Evolutionary conservation across 2,113 vertebrate genomes (phyloP).

Genomic region (Desmodus rotundus): DNA sequence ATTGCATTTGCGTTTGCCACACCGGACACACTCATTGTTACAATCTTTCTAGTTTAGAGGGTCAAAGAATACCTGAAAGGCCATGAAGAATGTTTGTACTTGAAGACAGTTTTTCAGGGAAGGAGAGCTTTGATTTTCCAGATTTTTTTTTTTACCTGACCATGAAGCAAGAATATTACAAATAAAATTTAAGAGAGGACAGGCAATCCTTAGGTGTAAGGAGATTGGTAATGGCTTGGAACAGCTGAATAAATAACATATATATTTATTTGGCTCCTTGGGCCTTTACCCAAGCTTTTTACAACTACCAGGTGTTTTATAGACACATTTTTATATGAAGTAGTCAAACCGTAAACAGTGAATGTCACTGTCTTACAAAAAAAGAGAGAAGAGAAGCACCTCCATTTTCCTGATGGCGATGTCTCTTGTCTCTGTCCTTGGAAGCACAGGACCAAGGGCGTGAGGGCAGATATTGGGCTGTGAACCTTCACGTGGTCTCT

Average conservation of each 20-base stretch:
- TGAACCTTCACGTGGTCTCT: neutral
- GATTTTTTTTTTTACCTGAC: neutral
- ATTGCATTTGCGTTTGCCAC: neutral
- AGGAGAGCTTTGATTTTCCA: neutral
- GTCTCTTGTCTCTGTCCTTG: neutral
- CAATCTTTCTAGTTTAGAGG: neutral
- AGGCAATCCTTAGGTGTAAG: neutral
- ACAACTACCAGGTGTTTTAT: slow-evolving; percentile 58
- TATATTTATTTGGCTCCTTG: slow-evolving; percentile 31
- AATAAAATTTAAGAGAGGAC: neutral
- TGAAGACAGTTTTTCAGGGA: neutral
- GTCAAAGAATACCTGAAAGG: neutral
- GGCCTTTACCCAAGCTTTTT: slow-evolving; percentile 54
- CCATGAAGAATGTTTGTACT: neutral
- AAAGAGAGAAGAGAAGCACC: neutral
- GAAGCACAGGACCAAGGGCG: neutral
- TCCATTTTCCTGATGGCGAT: neutral
- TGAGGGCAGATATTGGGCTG: neutral
- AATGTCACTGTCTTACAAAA: neutral
- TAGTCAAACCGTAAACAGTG: slow-evolving; percentile 51
- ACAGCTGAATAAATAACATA: slow-evolving; percentile 63
- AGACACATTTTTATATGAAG: slow-evolving; percentile 51
- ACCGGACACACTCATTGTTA: neutral
- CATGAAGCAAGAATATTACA: slow-evolving; percentile 17
- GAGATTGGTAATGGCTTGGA: neutral